A percentile compares a stretch with the other conserved stretches of the same genome.
Conservation (phyloP, 1,140 invertebrate species). For the Lasaia peninsularis region DNA sequence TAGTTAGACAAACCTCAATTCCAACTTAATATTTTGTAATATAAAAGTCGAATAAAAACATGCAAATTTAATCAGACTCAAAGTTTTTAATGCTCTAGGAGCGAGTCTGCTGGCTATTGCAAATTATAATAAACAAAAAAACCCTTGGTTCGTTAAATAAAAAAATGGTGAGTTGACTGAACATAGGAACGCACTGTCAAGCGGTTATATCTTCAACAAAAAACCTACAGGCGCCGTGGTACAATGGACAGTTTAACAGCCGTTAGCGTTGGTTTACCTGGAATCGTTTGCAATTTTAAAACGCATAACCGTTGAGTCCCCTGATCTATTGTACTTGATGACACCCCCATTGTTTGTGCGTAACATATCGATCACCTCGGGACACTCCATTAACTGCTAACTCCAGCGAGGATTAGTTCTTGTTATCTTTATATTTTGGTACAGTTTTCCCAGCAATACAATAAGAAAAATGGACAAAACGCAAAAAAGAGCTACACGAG, state of each 20-base stretch:
- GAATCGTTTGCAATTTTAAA: conserved; percentile 43
- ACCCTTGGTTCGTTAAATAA: too few relatives aligned
- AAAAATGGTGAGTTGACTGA: neutral
- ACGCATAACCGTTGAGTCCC: conserved; percentile 24
- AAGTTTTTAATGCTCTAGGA: too few relatives aligned
- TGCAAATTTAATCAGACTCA: too few relatives aligned
- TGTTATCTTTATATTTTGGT: neutral
- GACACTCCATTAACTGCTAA: conserved; percentile 24
- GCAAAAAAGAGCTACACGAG: too few relatives aligned
- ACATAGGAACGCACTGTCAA: neutral
- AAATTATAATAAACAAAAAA: too few relatives aligned
- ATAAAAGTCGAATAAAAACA: too few relatives aligned
- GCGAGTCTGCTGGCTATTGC: too few relatives aligned
- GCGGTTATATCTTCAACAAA: conserved; percentile 24
- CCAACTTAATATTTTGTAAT: too few relatives aligned
- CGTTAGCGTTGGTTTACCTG: conserved; percentile 51
- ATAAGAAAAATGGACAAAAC: too few relatives aligned
- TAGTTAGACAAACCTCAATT: too few relatives aligned
- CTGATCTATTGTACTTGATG: conserved; percentile 47
- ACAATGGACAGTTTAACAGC: conserved; percentile 57
- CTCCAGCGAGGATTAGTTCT: neutral
- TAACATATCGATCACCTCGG: conserved; percentile 35
- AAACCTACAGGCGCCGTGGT: conserved; percentile 43
- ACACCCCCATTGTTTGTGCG: conserved; percentile 42
- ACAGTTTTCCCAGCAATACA: too few relatives aligned